A percentile compares a stretch with the other conserved stretches of the same genome.
These are phyloP conservation scores for Varanus komodoensis DNA, from an alignment of 2,113 vertebrate genomes.

Conservation along the genomic window DNA sequence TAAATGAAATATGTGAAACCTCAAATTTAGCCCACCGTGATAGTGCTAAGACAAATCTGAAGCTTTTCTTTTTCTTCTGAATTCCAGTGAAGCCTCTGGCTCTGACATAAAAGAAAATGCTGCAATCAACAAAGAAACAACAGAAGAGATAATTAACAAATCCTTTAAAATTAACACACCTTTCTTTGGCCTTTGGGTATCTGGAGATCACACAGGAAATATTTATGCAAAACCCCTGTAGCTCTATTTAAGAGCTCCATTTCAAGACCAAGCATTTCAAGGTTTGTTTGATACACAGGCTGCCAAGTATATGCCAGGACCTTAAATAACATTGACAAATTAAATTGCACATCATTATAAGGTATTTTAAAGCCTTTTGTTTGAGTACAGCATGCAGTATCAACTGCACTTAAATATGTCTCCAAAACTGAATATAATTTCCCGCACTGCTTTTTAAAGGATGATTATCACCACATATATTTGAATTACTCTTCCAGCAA, in stretches of 20 bases:
- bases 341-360: conserved; percentile 24
- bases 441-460: neutral
- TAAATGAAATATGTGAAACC: conserved; percentile 28
- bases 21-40: conserved; percentile 30
- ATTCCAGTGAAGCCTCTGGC: conserved; percentile 60
- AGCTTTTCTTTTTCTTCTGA: conserved; percentile 9
- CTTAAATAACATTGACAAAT: conserved; percentile 29
- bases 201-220: conserved; percentile 61
- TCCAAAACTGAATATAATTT: conserved; percentile 7
- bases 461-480: neutral
- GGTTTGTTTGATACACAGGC: conserved; percentile 53
- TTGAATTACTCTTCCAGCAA: neutral
- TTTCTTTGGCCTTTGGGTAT: conserved; percentile 62
- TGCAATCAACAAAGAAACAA: conserved; percentile 46
- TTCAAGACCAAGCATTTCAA: conserved; percentile 55
- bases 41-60: conserved; percentile 39
- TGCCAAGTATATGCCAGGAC: conserved; percentile 47
- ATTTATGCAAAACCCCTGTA: conserved; percentile 54
- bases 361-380: conserved; percentile 28
- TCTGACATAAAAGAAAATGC: conserved; percentile 53
- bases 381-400: neutral
- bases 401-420: neutral
- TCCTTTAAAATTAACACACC: conserved; percentile 47
- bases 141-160: conserved; percentile 38
- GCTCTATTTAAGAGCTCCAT: conserved; percentile 45